These are phyloP conservation scores for Leptopilina myrica DNA, from an alignment of 2,888 invertebrate genomes.

Conservation along the genomic window DNA sequence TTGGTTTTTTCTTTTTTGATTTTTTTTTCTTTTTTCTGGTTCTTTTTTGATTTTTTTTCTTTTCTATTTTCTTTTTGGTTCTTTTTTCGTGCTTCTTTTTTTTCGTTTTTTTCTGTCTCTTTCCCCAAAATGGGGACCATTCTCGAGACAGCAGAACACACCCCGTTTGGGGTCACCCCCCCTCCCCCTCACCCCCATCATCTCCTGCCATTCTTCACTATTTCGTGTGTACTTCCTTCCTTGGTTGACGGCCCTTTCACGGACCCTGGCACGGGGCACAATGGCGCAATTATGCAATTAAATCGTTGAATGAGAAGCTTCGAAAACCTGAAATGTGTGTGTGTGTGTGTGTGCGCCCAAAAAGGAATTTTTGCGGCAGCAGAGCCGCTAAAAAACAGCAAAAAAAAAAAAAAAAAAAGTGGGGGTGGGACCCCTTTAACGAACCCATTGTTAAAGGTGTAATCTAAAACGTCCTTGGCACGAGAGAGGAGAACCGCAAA, in stretches of 20 bases:
- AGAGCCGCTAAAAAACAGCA: constrained; percentile 24
- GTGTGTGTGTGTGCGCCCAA: constrained; percentile 1
- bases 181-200: constrained; percentile 34
- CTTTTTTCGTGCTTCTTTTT: constrained; percentile 16
- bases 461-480: constrained; percentile 68
- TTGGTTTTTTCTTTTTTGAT: too few relatives aligned
- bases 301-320: constrained; percentile 44
- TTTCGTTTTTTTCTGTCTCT: not conserved
- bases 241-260: constrained; percentile 40
- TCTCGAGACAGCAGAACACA: constrained; percentile 6
- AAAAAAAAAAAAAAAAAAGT: not conserved
- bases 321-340: constrained; percentile 16
- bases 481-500: constrained; percentile 30
- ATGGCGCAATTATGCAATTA: constrained; percentile 56
- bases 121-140: not conserved
- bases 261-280: constrained; percentile 42
- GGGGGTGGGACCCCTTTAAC: constrained; percentile 59
- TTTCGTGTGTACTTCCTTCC: constrained; percentile 22
- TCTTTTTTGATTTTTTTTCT: constrained; percentile 9
- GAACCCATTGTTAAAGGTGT: constrained; percentile 71
- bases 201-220: constrained; percentile 20
- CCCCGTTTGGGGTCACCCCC: too few relatives aligned
- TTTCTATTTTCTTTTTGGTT: constrained; percentile 8
- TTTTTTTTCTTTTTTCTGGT: constrained; percentile 18
- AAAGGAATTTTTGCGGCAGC: constrained; percentile 6